Evolutionary conservation across 2,113 vertebrate species (phyloP).

Genomic region (Lamprotornis superbus): DNA sequence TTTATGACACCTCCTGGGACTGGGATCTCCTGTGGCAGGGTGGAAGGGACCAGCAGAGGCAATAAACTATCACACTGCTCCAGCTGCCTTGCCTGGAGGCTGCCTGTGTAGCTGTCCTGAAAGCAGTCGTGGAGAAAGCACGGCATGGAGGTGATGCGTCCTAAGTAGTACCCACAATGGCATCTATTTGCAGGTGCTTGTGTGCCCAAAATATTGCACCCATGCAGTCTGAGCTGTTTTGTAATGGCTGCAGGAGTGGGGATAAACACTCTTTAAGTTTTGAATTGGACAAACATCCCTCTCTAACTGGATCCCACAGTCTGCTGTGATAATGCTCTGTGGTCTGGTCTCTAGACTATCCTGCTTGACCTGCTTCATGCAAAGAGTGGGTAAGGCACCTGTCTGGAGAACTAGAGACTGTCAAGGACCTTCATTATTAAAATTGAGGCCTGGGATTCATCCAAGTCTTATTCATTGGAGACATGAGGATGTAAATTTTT

Average conservation of each 20-base stretch:
- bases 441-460: not conserved
- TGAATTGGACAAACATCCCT: not conserved
- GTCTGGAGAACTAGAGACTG: not conserved
- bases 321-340: not conserved
- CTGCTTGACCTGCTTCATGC: not conserved
- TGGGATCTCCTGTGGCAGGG: rapidly evolving
- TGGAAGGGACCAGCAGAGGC: not conserved
- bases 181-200: rapidly evolving
- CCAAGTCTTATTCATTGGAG: not conserved
- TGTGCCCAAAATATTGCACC: not conserved
- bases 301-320: not conserved
- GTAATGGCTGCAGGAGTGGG: rapidly evolving
- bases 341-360: not conserved
- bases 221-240: not conserved
- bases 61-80: not conserved
- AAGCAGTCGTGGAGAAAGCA: not conserved
- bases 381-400: not conserved
- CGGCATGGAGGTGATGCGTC: rapidly evolving
- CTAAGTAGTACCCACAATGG: not conserved
- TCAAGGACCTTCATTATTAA: not conserved
- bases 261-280: not conserved
- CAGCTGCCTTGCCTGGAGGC: not conserved
- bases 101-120: not conserved
- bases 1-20: not conserved
- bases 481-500: not conserved